phyloP scores from a whole-genome alignment of 2,888 invertebrate species.

The Spodoptera exigua region DNA sequence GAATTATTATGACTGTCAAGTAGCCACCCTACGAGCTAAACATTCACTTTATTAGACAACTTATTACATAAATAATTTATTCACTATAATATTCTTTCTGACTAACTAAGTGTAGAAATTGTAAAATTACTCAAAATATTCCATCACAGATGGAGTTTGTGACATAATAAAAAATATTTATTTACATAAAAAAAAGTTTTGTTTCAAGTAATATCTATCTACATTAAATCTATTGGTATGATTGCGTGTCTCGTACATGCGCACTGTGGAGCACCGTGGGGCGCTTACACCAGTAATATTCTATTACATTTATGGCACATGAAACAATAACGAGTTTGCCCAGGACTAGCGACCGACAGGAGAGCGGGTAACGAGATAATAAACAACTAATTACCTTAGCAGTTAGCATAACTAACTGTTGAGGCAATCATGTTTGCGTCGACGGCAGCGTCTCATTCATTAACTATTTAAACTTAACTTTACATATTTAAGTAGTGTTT shows the following conservation, averaged over 20 bases:
- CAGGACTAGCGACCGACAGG: slow-evolving; percentile 46
- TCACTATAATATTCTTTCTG: slow-evolving; percentile 58
- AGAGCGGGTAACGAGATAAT: too few species aligned
- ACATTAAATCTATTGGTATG: slow-evolving; percentile 75
- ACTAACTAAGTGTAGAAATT: slow-evolving; percentile 53
- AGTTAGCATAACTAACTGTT: too few species aligned
- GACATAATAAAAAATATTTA: slow-evolving; percentile 69
- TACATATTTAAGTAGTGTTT: slow-evolving; percentile 23
- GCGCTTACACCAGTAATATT: slow-evolving; percentile 16
- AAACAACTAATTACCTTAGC: too few species aligned
- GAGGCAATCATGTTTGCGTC: too few species aligned
- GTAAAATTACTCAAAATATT: slow-evolving; percentile 60
- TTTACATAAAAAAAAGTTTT: slow-evolving; percentile 68
- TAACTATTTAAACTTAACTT: not conserved
- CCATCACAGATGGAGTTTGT: slow-evolving; percentile 76
- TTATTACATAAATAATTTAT: slow-evolving; percentile 78
- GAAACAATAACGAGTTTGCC: slow-evolving; percentile 46
- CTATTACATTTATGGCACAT: slow-evolving; percentile 62
- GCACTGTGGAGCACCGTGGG: slow-evolving; percentile 28
- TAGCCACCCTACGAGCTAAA: slow-evolving; percentile 63
- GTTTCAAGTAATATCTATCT: slow-evolving; percentile 68
- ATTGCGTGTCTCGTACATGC: slow-evolving; percentile 46
- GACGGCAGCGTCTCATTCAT: too few species aligned
- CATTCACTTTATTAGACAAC: slow-evolving; percentile 64
- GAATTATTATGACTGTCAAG: slow-evolving; percentile 75